Evolutionary conservation across 2,797 vertebrate species (phyloP).

Genomic region (Cirrhinus mrigala): DNA sequence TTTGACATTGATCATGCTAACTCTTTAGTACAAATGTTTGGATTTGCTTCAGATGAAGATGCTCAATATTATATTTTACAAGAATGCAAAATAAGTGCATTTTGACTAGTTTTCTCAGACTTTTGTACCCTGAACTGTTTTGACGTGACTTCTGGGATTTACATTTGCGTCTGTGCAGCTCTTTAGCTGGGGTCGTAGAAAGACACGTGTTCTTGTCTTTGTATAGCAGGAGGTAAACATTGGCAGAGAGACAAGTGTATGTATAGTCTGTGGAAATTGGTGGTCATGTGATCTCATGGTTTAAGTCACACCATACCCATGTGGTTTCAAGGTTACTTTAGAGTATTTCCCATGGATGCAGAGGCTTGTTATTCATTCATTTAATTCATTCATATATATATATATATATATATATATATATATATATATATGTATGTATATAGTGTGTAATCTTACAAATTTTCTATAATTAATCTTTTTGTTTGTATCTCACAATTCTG

Average conservation of each 20-base stretch:
- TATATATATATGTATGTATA: no score
- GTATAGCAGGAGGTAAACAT: slow-evolving; percentile 50
- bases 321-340: slow-evolving; percentile 52
- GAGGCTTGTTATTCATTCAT: slow-evolving; percentile 12
- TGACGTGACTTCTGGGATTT: not conserved
- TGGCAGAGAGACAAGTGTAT: slow-evolving; percentile 40
- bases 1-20: not conserved
- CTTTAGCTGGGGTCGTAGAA: not conserved
- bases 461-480: no score
- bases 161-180: not conserved
- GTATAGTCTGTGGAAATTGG: slow-evolving; percentile 35
- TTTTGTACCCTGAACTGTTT: not conserved
- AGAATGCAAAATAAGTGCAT: not conserved
- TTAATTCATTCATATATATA: no score
- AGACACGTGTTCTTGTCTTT: slow-evolving; percentile 20
- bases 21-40: not conserved
- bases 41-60: not conserved
- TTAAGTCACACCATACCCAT: slow-evolving; percentile 53
- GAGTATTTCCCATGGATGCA: slow-evolving; percentile 51
- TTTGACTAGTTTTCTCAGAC: not conserved
- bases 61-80: not conserved
- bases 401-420: no score
- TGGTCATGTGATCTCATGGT: slow-evolving; percentile 55
- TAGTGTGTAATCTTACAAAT: no score
- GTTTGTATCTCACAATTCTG: no score